Percentiles rank a stretch among this genome's conserved stretches.
Conservation (phyloP, 2,888 invertebrate genomes). For the Mayetiola destructor region DNA sequence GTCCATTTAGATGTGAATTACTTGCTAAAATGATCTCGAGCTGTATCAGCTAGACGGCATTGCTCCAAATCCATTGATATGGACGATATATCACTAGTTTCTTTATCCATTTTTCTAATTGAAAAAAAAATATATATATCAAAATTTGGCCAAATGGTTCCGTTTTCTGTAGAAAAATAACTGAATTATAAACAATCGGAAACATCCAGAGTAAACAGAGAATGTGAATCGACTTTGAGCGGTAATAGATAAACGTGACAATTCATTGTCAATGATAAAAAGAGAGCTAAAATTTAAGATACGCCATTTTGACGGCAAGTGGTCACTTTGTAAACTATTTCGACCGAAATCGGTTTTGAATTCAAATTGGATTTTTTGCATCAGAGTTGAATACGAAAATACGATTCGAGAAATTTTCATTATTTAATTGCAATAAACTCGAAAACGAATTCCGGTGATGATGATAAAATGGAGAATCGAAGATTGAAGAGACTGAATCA, state of each 20-base stretch:
- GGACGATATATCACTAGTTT: not conserved
- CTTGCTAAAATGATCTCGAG: not conserved
- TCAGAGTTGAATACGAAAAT: not conserved
- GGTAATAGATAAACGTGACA: conserved; percentile 13
- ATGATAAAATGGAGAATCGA: not conserved
- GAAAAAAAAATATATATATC: not conserved
- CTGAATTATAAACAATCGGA: not conserved
- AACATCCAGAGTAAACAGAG: not conserved
- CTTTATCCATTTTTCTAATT: not conserved
- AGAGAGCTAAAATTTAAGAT: no score
- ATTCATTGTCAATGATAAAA: conserved; percentile 5
- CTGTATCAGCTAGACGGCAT: not conserved
- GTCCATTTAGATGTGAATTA: not conserved
- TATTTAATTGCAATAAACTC: not conserved
- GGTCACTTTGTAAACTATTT: not conserved
- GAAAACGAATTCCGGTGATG: not conserved
- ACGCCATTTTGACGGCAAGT: not conserved
- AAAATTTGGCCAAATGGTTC: not conserved
- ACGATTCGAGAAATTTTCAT: not conserved
- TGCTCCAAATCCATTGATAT: not conserved
- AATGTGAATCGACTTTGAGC: conserved; percentile 5
- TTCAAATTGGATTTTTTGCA: not conserved
- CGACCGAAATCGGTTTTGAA: not conserved
- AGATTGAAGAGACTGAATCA: not conserved
- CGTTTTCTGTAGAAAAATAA: not conserved